Base-by-base conservation (phyloP, 2,888 invertebrate genomes). In the Drosophila colorata region DNA sequence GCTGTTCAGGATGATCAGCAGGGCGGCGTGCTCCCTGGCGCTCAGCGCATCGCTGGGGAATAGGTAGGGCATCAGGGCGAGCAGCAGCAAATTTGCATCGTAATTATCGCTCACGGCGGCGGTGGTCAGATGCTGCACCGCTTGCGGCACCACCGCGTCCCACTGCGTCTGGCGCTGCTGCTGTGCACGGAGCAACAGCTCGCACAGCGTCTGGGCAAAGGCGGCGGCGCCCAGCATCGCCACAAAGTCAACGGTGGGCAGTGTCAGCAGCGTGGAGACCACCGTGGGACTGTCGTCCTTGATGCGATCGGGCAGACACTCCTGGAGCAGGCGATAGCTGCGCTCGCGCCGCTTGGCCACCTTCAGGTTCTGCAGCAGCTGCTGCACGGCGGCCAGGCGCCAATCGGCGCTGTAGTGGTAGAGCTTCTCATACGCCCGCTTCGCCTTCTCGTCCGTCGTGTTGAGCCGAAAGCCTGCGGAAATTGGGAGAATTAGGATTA, bases 371-470 rank as follows among this genome's bases (percentile, higher is more conserved):
- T 94, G 93, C 0, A 94, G 91, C 9, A 97, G 92, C 71, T 94
- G 94, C 74, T 94, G 93, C 0, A 97, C 93, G 0, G 96, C 96
- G 81, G 94, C 93, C 2, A 94, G 92, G 72, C 98, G 94, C 55
- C 96, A 93, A 47, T 94, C 92, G 0, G 95, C 91, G 80, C 94
- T 95, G 0, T 95, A 93, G 90, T 98, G 96, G 81, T 96, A 95
- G 0, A 97, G 91, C 74, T 95, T 95, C 87, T 96, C 94, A 80
- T 95, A 95, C 0, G 96, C 92, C 55, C 94, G 93, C 37, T 92
- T 93, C 0, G 93, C 93, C 48, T 93, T 93, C 11, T 93, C 91
- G 67, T 94, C 93, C 0, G 93, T 92, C 0, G 94, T 93, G 41
- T 94, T 93, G 0, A 94, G 93, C 67, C 94, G 94, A 69, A 94